Evolutionary conservation across 1,140 invertebrate genomes (phyloP).

Genomic region (Leptinotarsa defecta): DNA sequence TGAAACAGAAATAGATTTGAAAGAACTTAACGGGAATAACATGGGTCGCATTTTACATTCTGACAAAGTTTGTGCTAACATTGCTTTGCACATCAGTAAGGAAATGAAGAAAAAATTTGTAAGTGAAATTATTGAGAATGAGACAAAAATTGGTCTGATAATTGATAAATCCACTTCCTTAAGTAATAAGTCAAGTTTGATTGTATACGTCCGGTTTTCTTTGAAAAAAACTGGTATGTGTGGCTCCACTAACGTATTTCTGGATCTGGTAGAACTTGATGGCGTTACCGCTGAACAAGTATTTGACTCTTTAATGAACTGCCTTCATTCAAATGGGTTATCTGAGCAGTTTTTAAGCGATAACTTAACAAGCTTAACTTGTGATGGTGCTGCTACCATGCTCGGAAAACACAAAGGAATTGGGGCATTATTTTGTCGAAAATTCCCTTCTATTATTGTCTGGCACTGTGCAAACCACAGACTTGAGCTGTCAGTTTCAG

Average conservation of each 20-base stretch:
- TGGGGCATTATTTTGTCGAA: background rate
- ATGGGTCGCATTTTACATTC: conserved; percentile 4
- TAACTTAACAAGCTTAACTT: background rate
- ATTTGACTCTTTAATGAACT: too few species aligned
- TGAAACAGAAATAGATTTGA: background rate
- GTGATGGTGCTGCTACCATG: background rate
- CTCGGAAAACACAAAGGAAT: background rate
- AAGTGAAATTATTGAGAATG: background rate
- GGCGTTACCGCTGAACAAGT: too few species aligned
- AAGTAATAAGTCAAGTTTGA: too few species aligned
- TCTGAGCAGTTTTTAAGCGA: too few species aligned
- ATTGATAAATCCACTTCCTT: background rate
- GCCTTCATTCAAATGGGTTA: too few species aligned
- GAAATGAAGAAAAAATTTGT: background rate
- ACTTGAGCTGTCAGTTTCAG: background rate
- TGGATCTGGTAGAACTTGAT: too few species aligned
- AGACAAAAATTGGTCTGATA: background rate
- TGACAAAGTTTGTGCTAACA: background rate
- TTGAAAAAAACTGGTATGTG: too few species aligned
- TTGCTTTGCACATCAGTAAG: background rate
- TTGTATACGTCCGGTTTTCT: too few species aligned
- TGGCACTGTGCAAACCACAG: conserved; percentile 13
- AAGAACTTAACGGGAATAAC: background rate
- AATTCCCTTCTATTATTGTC: background rate
- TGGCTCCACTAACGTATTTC: too few species aligned